A percentile compares a stretch with the other conserved stretches of the same genome.
phyloP scores from a whole-genome alignment of 2,888 invertebrate genomes.

The Drosophila merina region DNA sequence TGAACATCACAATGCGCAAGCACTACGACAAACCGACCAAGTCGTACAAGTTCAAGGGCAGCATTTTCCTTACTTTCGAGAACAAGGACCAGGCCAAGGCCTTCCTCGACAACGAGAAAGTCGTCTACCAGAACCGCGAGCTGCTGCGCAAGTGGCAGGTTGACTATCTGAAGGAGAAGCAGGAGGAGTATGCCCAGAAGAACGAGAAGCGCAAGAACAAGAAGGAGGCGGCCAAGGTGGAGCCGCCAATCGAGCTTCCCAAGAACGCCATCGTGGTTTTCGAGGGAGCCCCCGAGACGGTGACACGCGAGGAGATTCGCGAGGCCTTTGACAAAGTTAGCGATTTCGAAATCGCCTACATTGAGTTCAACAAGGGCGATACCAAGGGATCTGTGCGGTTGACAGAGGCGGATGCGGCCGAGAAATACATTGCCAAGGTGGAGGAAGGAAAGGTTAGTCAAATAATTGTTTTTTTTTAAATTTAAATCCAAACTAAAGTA shows the following conservation, averaged over 20 bases:
- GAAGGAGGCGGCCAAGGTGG: slow-evolving; percentile 72
- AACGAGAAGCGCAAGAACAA: slow-evolving; percentile 85
- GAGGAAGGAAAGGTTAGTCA: slow-evolving; percentile 86
- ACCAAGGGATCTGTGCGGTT: slow-evolving; percentile 90
- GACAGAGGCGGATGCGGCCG: slow-evolving; percentile 88
- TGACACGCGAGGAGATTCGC: slow-evolving; percentile 90
- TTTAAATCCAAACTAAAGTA: neutral
- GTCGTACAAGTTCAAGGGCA: slow-evolving; percentile 92
- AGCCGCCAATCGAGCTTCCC: slow-evolving; percentile 85
- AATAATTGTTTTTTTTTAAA: neutral
- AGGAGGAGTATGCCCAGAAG: slow-evolving; percentile 87
- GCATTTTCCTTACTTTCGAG: slow-evolving; percentile 94
- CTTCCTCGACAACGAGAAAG: slow-evolving; percentile 88
- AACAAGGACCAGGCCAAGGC: slow-evolving; percentile 91
- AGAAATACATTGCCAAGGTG: slow-evolving; percentile 87
- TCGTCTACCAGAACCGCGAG: slow-evolving; percentile 88
- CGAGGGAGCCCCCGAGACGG: slow-evolving; percentile 86
- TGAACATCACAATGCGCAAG: slow-evolving; percentile 88
- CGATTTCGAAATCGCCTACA: slow-evolving; percentile 87
- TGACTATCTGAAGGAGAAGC: slow-evolving; percentile 88
- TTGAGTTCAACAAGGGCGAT: slow-evolving; percentile 91
- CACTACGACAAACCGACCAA: slow-evolving; percentile 87
- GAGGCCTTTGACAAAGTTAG: slow-evolving; percentile 85
- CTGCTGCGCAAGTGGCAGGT: slow-evolving; percentile 89
- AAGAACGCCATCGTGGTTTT: slow-evolving; percentile 91